Evolutionary conservation across 2,888 invertebrate species (phyloP), one percentile per base, ranked within the genome.

Genomic region (Lobophora halterata): DNA sequence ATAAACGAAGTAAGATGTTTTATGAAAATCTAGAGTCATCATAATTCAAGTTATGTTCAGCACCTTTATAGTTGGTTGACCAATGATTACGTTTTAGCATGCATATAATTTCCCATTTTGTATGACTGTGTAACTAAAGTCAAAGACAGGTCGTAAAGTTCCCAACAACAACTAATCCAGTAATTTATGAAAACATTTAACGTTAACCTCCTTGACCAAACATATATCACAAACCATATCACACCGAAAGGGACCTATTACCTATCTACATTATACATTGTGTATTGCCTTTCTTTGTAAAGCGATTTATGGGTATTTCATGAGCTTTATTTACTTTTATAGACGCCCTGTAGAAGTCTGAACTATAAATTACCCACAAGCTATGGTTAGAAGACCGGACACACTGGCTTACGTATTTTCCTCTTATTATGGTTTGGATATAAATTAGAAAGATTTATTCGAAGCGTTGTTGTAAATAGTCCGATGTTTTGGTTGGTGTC

Each of bases 301-400:
- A 61, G 65, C 62, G 71, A 83, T 85, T 81, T 82, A 85, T 85
- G 59, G 77, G 73, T 73, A 67, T 79, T 82, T 80, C 82, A 78
- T 79, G 76, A 76, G 73, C 69, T 83, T 83, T 86, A 85, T 85
- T 86, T 83, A 82, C 81, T 83, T 82, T 82, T 82, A 82, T 81
- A 79, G 81, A 73, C 69, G 40, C 37, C 41, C 41, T 49, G 60
- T 69, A 68, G 64, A 70, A 74, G 72, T 73, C 71, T 71, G 48
- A 57, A 72, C 75, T 71, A 83, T 87, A 87, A 87, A 87, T 86
- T 77, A 82, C 69, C 50, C 50, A 52, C 47, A 38, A 45, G 54
- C 61, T 60, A 63, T 65, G 62, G 74, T 71, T 60, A 68, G 66
- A 67, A 39, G 69, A 59, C 65, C 63, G 73, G 76, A 77, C 77